A percentile compares a stretch with the other conserved stretches of the same genome.
Evolutionary conservation across 2,888 invertebrate species (phyloP).

Genomic region (Acronicta psi): DNA sequence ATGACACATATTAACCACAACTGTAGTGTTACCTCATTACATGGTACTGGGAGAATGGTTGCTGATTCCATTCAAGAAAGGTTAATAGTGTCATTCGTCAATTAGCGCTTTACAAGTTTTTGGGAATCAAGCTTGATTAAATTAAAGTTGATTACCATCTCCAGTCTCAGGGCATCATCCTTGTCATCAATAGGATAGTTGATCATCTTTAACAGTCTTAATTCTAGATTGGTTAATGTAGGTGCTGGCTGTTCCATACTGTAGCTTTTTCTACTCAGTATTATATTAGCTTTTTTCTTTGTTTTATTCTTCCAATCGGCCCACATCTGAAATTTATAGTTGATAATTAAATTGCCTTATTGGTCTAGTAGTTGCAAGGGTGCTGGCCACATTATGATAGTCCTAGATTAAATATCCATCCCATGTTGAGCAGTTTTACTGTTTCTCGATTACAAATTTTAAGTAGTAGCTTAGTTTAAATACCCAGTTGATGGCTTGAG

Average conservation of each 20-base stretch:
- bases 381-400: too few species aligned
- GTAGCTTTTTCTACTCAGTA: slow-evolving; percentile 56
- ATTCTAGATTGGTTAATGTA: slow-evolving; percentile 55
- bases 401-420: too few species aligned
- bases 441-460: too few species aligned
- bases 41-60: too few species aligned
- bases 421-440: too few species aligned
- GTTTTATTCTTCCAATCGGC: slow-evolving; percentile 71
- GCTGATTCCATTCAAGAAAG: too few species aligned
- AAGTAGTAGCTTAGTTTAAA: too few species aligned
- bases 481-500: too few species aligned
- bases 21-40: too few species aligned
- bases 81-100: not conserved
- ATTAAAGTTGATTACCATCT: slow-evolving; percentile 52
- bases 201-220: slow-evolving; percentile 61
- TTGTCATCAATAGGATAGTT: slow-evolving; percentile 63
- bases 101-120: not conserved
- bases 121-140: too few species aligned
- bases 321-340: slow-evolving; percentile 63
- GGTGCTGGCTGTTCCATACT: slow-evolving; percentile 30
- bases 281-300: slow-evolving; percentile 67
- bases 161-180: slow-evolving; percentile 45
- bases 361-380: not conserved
- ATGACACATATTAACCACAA: too few species aligned
- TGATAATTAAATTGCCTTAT: not conserved